phyloP scores from a whole-genome alignment of 2,113 vertebrate species.

The Recurvirostra avosetta region DNA sequence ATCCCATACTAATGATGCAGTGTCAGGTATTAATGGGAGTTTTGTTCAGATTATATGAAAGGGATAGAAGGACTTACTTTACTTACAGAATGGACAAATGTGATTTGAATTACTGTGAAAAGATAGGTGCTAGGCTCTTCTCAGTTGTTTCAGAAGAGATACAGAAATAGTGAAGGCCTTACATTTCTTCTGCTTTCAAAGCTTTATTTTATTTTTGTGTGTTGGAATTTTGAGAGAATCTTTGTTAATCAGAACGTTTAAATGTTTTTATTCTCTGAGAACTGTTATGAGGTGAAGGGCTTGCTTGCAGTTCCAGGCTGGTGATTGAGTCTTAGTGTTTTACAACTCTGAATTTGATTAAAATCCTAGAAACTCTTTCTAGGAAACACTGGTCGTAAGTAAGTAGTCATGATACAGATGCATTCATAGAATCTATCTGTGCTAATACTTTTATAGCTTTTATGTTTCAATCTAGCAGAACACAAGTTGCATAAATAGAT shows the following conservation, averaged over 20 bases:
- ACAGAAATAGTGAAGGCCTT: neutral
- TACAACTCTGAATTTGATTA: neutral
- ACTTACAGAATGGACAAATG: neutral
- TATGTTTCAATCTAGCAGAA: neutral
- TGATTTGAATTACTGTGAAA: neutral
- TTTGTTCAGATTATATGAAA: neutral
- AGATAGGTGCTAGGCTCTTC: neutral
- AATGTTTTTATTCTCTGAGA: neutral
- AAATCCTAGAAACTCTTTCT: neutral
- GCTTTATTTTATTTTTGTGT: neutral
- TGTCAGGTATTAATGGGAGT: neutral
- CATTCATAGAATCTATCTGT: neutral
- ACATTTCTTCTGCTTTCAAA: neutral
- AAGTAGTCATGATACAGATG: neutral
- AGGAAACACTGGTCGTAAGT: neutral
- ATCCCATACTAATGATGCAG: neutral
- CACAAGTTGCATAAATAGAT: neutral
- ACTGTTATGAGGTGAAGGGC: neutral
- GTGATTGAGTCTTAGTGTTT: neutral
- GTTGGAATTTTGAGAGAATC: neutral
- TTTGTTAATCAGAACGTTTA: neutral
- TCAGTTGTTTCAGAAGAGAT: neutral
- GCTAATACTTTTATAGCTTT: neutral
- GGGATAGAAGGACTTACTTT: neutral
- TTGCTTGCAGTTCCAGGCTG: neutral